Evolutionary conservation across 2,113 vertebrate genomes (phyloP).

Genomic region (Xenopus laevis): DNA sequence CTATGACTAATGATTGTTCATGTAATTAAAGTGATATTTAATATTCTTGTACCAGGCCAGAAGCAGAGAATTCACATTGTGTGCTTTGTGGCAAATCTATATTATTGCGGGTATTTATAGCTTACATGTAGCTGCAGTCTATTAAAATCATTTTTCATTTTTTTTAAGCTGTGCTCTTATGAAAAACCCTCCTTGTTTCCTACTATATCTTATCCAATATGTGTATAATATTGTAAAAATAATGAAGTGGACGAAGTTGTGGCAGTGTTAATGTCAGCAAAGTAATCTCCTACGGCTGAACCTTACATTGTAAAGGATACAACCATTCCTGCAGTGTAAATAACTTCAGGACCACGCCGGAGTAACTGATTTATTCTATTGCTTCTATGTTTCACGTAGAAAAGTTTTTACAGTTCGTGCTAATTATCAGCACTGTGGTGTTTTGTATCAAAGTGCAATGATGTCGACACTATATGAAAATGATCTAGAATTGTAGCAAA

Average conservation of each 20-base stretch:
- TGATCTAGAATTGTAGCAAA: constrained; percentile 45
- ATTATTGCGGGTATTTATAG: constrained; percentile 64
- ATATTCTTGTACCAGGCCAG: constrained; percentile 54
- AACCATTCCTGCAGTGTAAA: constrained; percentile 62
- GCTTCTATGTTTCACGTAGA: constrained; percentile 60
- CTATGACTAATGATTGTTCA: constrained; percentile 3
- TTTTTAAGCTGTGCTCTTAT: constrained; percentile 47
- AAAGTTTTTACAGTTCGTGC: constrained; percentile 57
- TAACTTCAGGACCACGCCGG: constrained; percentile 60
- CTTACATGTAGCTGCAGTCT: constrained; percentile 63
- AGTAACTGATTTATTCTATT: constrained; percentile 52
- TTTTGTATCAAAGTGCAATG: constrained; percentile 61
- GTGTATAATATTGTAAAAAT: constrained; percentile 68
- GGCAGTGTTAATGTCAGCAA: constrained; percentile 58
- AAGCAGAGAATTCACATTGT: constrained; percentile 59
- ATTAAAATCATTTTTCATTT: constrained; percentile 35
- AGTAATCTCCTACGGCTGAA: constrained; percentile 55
- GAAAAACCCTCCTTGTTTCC: constrained; percentile 66
- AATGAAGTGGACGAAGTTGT: constrained; percentile 61
- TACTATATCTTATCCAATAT: constrained; percentile 68
- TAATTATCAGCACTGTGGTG: constrained; percentile 60
- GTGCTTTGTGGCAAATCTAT: constrained; percentile 57
- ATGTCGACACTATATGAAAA: constrained; percentile 58
- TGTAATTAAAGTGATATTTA: background rate
- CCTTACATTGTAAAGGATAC: constrained; percentile 55